A percentile compares a stretch with the other conserved stretches of the same genome.
These are phyloP conservation scores for Rhinella marina DNA, from an alignment of 2,797 vertebrate species.

Conservation along the genomic window DNA sequence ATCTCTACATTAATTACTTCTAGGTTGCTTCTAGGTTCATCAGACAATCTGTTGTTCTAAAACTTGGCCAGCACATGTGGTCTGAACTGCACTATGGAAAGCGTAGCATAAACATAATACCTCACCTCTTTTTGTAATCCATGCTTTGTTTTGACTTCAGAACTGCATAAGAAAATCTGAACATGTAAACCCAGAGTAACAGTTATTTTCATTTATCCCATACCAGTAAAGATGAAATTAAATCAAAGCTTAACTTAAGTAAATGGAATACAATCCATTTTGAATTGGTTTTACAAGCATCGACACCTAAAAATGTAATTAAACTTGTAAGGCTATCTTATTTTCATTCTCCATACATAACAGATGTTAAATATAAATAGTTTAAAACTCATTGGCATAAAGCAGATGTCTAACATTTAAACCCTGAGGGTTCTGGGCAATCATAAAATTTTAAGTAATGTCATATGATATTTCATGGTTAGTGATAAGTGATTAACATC, in stretches of 20 bases:
- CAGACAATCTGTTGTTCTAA: too few relatives aligned
- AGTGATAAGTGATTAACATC: conserved; percentile 17
- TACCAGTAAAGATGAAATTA: neutral
- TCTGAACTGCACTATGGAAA: too few relatives aligned
- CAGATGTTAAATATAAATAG: conserved; percentile 58
- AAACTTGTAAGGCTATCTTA: conserved; percentile 10
- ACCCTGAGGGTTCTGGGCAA: conserved; percentile 43
- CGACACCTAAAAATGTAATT: conserved; percentile 9
- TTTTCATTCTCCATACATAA: conserved; percentile 49
- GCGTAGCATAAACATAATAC: too few relatives aligned
- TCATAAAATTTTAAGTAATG: conserved; percentile 46
- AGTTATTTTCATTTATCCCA: neutral
- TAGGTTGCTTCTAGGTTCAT: too few relatives aligned
- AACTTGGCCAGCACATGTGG: too few relatives aligned
- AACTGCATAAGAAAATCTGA: too few relatives aligned
- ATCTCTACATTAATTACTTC: too few relatives aligned
- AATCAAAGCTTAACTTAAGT: neutral
- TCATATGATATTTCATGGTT: conserved; percentile 33
- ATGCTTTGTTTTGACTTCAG: too few relatives aligned
- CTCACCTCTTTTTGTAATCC: too few relatives aligned
- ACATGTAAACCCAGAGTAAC: too few relatives aligned
- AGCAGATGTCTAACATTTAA: conserved; percentile 56
- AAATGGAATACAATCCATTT: neutral
- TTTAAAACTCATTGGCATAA: conserved; percentile 56
- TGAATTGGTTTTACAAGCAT: neutral